Conservation (phyloP, 2,113 vertebrate species). For the Ceyx melanurus region DNA sequence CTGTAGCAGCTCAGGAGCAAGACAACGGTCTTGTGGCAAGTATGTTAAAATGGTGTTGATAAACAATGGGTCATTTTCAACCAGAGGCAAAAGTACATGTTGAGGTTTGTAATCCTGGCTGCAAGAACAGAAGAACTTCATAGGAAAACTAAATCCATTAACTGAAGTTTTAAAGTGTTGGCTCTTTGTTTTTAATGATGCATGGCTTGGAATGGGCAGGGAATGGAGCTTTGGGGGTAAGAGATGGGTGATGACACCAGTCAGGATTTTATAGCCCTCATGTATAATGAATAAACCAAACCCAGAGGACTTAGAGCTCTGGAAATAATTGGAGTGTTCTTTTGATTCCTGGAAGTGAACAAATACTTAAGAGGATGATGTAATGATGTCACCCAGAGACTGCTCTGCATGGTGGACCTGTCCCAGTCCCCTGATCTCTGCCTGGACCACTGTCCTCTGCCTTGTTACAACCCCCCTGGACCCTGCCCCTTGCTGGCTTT, state of each 20-base stretch:
- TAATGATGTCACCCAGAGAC: neutral
- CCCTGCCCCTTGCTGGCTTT: neutral
- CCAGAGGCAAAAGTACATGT: neutral
- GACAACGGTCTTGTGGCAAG: neutral
- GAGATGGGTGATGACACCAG: fast-evolving
- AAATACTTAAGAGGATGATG: fast-evolving
- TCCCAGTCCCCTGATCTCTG: neutral
- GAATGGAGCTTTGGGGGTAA: neutral
- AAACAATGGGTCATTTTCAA: neutral
- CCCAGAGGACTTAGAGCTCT: neutral
- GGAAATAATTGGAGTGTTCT: neutral
- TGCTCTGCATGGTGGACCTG: neutral
- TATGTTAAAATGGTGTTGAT: neutral
- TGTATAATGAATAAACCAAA: neutral
- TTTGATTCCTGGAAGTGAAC: neutral
- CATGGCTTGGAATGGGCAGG: neutral
- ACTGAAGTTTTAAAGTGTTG: neutral
- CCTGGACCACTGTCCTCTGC: neutral
- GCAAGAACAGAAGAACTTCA: neutral
- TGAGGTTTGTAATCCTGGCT: neutral
- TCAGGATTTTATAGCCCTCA: neutral
- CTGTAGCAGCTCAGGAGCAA: neutral
- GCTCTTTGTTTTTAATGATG: neutral
- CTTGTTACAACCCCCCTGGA: too few species aligned
- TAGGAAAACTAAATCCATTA: neutral